Conservation (phyloP, 2,888 invertebrate genomes). For the Oscheius myriophilus region DNA sequence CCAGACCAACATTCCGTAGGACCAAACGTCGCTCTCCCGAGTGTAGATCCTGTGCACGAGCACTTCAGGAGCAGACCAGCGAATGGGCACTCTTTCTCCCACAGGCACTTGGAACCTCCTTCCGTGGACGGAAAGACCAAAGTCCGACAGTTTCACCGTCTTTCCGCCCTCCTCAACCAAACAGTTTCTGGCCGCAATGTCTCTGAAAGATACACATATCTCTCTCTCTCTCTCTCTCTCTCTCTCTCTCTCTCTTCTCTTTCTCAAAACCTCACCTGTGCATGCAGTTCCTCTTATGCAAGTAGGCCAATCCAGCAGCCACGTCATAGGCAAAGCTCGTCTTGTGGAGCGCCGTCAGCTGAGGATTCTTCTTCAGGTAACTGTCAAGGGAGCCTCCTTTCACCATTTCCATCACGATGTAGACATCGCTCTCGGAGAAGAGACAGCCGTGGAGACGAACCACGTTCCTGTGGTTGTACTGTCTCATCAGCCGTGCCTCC, state of each 20-base stretch:
- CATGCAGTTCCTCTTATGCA: constrained; percentile 2
- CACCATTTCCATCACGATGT: constrained; percentile 6
- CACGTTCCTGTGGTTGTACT: constrained; percentile 4
- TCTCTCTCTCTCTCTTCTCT: not conserved
- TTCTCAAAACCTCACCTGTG: not conserved
- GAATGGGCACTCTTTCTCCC: not conserved
- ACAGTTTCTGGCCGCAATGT: constrained; percentile 2
- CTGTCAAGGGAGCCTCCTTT: not conserved
- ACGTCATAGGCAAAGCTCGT: not conserved
- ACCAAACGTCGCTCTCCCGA: not conserved
- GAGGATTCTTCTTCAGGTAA: not conserved
- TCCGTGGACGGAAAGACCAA: constrained; percentile 1
- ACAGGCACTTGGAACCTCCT: not conserved
- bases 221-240: no score
- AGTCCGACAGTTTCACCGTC: not conserved
- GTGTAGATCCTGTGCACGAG: not conserved
- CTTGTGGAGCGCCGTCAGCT: not conserved
- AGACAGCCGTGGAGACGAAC: constrained; percentile 2
- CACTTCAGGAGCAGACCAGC: constrained; percentile 4
- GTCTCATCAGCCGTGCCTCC: not conserved
- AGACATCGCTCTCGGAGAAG: not conserved
- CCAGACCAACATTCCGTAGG: constrained; percentile 9
- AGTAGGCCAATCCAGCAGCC: constrained; percentile 1
- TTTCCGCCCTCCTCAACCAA: not conserved
- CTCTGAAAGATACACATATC: not conserved